Evolutionary conservation across 2,888 invertebrate species (phyloP).

Genomic region (Malthinus flaveolus): DNA sequence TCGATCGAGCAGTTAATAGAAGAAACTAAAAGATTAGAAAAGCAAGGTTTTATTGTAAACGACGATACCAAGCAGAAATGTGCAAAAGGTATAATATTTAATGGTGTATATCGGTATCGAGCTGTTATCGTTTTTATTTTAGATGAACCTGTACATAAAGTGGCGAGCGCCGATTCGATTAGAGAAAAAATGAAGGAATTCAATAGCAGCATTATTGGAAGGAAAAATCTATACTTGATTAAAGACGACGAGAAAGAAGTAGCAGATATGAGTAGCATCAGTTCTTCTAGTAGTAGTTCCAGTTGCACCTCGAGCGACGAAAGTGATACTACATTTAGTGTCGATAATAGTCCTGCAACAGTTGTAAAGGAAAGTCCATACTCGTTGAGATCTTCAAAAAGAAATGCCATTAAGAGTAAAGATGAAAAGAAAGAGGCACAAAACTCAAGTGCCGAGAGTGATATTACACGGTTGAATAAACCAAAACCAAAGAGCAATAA

Average conservation of each 20-base stretch:
- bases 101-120: no score
- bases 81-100: no score
- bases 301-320: constrained; percentile 14
- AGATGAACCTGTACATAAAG: background rate
- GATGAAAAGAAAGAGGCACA: background rate
- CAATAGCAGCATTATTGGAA: constrained; percentile 42
- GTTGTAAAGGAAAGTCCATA: constrained; percentile 7
- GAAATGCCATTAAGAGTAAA: background rate
- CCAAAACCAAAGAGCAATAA: no score
- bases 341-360: background rate
- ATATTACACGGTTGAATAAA: no score
- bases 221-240: constrained; percentile 47
- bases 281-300: constrained; percentile 12
- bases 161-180: constrained; percentile 3
- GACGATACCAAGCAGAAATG: background rate
- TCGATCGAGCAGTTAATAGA: constrained; percentile 46
- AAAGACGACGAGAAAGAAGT: constrained; percentile 18
- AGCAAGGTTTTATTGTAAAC: background rate
- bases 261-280: constrained; percentile 13
- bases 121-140: no score
- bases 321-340: constrained; percentile 1
- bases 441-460: background rate
- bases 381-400: constrained; percentile 26
- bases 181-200: constrained; percentile 35
- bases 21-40: constrained; percentile 39